Evolutionary conservation across 1,140 invertebrate genomes (phyloP).

Genomic region (Bombus polaris): DNA sequence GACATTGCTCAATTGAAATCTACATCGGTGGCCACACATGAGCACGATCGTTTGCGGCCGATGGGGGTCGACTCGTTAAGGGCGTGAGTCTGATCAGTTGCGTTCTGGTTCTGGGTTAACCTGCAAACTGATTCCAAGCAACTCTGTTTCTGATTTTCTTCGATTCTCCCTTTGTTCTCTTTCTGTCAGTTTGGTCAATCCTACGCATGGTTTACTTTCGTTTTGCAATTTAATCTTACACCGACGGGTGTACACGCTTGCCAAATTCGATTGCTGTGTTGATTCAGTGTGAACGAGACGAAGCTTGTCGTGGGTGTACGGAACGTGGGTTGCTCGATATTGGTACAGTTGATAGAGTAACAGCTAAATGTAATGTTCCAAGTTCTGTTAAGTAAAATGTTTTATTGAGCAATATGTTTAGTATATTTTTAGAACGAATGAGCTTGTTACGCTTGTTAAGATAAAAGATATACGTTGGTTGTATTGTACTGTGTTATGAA

Average conservation of each 20-base stretch:
- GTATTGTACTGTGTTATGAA: too few relatives aligned
- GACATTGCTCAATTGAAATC: conserved; percentile 76
- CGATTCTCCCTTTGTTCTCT: neutral
- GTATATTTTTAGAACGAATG: too few relatives aligned
- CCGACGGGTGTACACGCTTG: conserved; percentile 3
- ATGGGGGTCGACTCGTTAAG: conserved; percentile 25
- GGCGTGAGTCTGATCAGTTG: conserved; percentile 35
- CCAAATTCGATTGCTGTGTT: neutral
- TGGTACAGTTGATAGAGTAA: neutral
- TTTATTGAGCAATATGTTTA: neutral
- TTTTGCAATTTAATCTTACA: conserved; percentile 63
- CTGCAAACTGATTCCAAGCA: conserved; percentile 40
- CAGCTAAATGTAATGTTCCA: neutral
- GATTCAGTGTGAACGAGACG: neutral
- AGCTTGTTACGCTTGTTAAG: too few relatives aligned
- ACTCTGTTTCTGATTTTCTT: conserved; percentile 6
- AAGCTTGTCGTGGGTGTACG: neutral
- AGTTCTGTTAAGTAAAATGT: neutral
- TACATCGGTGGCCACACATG: conserved; percentile 69
- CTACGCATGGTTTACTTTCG: conserved; percentile 60
- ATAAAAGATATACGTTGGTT: too few relatives aligned
- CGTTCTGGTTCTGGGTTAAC: conserved; percentile 22
- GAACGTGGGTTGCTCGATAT: neutral
- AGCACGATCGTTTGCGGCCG: conserved; percentile 63
- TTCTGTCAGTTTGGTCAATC: conserved; percentile 35